Evolutionary conservation across 2,888 invertebrate species (phyloP).

Genomic region (Agonopterix arenella): DNA sequence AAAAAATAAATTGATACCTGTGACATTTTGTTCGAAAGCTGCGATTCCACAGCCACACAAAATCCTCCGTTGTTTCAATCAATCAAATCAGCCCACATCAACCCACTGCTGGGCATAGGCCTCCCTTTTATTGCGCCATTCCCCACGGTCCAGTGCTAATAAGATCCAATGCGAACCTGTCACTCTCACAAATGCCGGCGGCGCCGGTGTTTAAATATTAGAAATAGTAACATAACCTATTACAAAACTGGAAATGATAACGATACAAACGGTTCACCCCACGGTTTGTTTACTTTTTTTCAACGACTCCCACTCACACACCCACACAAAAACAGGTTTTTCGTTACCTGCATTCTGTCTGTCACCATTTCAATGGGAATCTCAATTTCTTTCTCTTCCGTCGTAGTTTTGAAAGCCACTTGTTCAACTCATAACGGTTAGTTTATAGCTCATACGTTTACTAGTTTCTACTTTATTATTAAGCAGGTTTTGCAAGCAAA

Average conservation of each 20-base stretch:
- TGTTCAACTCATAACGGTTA: slow-evolving; percentile 5
- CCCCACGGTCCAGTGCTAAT: too few species aligned
- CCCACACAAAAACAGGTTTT: slow-evolving; percentile 38
- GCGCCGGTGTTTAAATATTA: not conserved
- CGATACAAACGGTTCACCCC: slow-evolving; percentile 20
- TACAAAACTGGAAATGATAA: slow-evolving; percentile 24
- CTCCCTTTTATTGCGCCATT: too few species aligned
- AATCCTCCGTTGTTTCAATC: not conserved
- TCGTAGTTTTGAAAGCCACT: slow-evolving; percentile 15
- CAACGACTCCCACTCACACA: slow-evolving; percentile 30
- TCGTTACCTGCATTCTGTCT: slow-evolving; percentile 42
- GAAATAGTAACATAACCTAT: slow-evolving; percentile 1
- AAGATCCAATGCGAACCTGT: too few species aligned
- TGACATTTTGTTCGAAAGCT: too few species aligned
- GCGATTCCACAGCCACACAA: too few species aligned
- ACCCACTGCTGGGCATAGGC: too few species aligned
- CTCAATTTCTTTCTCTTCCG: slow-evolving; percentile 11
- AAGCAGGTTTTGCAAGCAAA: too few species aligned
- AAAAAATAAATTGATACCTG: too few species aligned
- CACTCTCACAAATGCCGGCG: too few species aligned
- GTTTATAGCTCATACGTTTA: not conserved
- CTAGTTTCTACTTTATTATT: too few species aligned
- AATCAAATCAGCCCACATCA: too few species aligned
- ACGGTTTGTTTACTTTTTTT: slow-evolving; percentile 51
- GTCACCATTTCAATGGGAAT: slow-evolving; percentile 42